phyloP scores from a whole-genome alignment of 2,888 invertebrate species.

The Brachyopa scutellaris region DNA sequence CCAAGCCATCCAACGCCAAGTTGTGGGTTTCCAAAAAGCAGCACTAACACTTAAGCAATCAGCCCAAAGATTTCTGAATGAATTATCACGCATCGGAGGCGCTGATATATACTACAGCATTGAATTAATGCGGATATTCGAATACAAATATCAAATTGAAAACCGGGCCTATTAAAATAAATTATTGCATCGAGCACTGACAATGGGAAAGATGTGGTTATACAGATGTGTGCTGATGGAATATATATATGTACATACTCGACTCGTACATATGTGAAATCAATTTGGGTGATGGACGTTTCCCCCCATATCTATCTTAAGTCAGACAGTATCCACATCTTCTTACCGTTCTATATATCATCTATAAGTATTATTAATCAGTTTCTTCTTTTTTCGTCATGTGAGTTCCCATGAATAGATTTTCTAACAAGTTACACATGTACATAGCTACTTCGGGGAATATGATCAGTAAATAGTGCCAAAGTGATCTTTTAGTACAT shows the following conservation, averaged over 20 bases:
- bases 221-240: background rate
- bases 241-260: too few species aligned
- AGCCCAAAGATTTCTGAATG: conserved; percentile 54
- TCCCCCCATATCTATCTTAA: conserved; percentile 27
- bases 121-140: conserved; percentile 38
- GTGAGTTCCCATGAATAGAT: conserved; percentile 7
- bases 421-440: too few species aligned
- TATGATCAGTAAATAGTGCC: too few species aligned
- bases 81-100: conserved; percentile 44
- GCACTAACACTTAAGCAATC: conserved; percentile 18
- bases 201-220: conserved; percentile 32
- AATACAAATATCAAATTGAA: conserved; percentile 53
- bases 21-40: conserved; percentile 50
- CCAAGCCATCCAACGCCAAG: conserved; percentile 18
- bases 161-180: conserved; percentile 62
- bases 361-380: background rate
- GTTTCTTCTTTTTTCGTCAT: background rate
- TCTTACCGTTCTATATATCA: background rate
- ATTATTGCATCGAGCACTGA: conserved; percentile 54
- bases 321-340: background rate
- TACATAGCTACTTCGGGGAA: too few species aligned
- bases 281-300: conserved; percentile 36
- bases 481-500: too few species aligned
- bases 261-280: conserved; percentile 10
- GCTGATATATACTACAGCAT: conserved; percentile 12